These are phyloP conservation scores for Brachyhypopomus occidentalis DNA, from an alignment of 2,113 vertebrate genomes.

Conservation along the genomic window DNA sequence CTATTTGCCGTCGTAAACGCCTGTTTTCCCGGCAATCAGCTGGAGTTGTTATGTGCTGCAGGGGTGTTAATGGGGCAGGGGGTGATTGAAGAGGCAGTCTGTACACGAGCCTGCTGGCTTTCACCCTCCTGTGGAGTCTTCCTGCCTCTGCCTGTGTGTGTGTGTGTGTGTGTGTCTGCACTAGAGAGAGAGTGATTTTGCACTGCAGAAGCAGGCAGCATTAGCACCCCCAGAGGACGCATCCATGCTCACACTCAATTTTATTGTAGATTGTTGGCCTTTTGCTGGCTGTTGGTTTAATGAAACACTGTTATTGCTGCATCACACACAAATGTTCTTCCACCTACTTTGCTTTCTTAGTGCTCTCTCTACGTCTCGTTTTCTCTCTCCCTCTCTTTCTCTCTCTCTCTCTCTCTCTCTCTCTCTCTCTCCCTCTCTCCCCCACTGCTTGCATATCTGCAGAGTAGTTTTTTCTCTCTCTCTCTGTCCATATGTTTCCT, in stretches of 20 bases:
- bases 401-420: background rate
- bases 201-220: conserved; percentile 4
- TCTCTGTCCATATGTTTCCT: background rate
- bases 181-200: conserved; percentile 10
- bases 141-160: background rate
- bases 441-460: background rate
- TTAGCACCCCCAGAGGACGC: conserved; percentile 46
- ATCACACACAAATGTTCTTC: conserved; percentile 2
- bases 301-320: conserved; percentile 42
- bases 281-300: conserved; percentile 29
- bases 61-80: conserved; percentile 40
- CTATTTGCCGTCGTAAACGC: conserved; percentile 22
- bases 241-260: conserved; percentile 24
- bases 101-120: conserved; percentile 22
- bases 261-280: conserved; percentile 47
- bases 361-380: background rate
- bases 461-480: background rate
- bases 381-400: background rate
- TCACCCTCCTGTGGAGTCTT: conserved; percentile 2
- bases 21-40: conserved; percentile 23
- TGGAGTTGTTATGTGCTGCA: conserved; percentile 35
- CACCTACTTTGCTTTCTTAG: background rate
- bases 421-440: background rate
- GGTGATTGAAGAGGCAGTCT: conserved; percentile 39
- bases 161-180: background rate